Conservation (phyloP, 1,140 invertebrate genomes). For the Solen grandis region DNA sequence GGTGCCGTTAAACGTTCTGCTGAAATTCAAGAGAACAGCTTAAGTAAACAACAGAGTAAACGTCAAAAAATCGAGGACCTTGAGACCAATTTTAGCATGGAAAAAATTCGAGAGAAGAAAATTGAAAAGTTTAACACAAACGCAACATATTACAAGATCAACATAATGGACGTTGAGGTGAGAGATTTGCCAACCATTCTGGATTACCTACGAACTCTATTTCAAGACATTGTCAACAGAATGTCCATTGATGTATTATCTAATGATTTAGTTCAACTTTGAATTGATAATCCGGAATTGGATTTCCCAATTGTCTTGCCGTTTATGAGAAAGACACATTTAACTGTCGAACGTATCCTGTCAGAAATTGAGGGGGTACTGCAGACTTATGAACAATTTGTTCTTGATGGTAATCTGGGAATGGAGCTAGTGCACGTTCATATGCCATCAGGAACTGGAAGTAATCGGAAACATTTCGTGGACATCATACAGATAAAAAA, state of each 20-base stretch:
- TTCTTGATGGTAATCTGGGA: not conserved
- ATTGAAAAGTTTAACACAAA: conserved; percentile 12
- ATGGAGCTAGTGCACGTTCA: conserved; percentile 21
- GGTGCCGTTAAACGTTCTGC: not conserved
- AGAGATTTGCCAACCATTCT: conserved; percentile 8
- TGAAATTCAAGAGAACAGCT: not conserved
- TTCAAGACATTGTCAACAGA: not conserved
- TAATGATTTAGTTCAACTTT: conserved; percentile 7
- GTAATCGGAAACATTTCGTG: conserved; percentile 1
- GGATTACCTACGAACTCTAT: not conserved
- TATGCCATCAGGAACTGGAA: not conserved
- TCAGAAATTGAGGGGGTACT: conserved; percentile 19
- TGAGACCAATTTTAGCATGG: not conserved
- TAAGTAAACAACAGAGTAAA: not conserved
- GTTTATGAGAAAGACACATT: not conserved
- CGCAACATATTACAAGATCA: conserved; percentile 8
- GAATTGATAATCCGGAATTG: conserved; percentile 27
- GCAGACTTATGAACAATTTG: conserved; percentile 7
- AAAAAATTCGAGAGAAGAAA: conserved; percentile 19
- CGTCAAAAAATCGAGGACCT: not conserved
- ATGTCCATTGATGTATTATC: not conserved
- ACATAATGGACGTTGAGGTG: conserved; percentile 7
- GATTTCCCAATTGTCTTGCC: conserved; percentile 10
- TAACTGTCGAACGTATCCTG: conserved; percentile 10
- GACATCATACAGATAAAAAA: conserved; percentile 11